Base-by-base conservation (phyloP, 1,140 invertebrate species). In the Drosophila fuyamai region DNA sequence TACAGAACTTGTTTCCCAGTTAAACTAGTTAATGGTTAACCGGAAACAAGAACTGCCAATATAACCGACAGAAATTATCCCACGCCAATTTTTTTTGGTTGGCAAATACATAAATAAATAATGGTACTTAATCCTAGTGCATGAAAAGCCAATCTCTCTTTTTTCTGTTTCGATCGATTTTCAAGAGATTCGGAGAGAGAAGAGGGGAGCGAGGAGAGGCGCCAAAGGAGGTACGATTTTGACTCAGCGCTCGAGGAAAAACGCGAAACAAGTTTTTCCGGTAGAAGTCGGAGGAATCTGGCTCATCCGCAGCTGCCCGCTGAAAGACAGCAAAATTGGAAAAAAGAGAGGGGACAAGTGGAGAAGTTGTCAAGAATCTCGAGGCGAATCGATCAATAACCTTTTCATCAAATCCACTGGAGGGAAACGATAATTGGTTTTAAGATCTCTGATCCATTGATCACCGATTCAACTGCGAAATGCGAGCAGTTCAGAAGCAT, bases 351-450 rank as follows among this genome's bases (percentile, higher is more conserved):
- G 27, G 27, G 12, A 43, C n/a, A 46, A 40, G 23, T 5, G 47
- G 23, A 66, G 48, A 71, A 71, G 51, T 68, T 54, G 62, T 56
- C 67, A 70, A 71, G 63, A 71, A 71, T 68, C 66, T 70, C 44
- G 48, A 66, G 48, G 61, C 65, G 60, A 70, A 70, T 65, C 66
- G 66, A 67, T 67, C 66, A 70, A 70, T 67, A 70, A 70, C 66
- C 66, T 70, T 70, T 71, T 14, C 27, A 56, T 67, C 23, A 68
- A 68, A 29, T 16, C 46, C 63, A 63, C 18, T 43, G 44, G 12
- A 61, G 62, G 44, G 44, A 46, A 41, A 40, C 56, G 56, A 27
- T 36, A 0, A 63, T 23, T n/a, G 18, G 10, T 7, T 7, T 48
- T 10, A 23, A 18, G 27, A 46, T 36, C 29, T 10, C 6, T 27